These are phyloP conservation scores for Pachliopta kotzebuea DNA, from an alignment of 2,888 invertebrate species.

Conservation along the genomic window DNA sequence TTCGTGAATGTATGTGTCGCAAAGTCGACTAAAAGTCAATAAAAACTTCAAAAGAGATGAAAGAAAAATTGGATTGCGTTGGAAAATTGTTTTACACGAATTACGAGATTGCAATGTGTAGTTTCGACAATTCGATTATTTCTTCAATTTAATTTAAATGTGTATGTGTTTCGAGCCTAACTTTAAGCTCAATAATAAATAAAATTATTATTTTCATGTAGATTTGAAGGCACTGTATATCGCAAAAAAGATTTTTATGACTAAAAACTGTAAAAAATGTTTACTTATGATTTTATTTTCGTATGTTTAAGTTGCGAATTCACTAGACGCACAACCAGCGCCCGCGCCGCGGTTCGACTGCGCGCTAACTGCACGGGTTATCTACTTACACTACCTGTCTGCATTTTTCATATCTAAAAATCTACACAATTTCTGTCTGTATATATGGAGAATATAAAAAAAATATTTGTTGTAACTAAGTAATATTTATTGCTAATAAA, in stretches of 20 bases:
- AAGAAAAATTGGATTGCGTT: conserved; percentile 14
- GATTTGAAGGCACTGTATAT: not conserved
- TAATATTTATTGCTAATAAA: not conserved
- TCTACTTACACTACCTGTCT: conserved; percentile 21
- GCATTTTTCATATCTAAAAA: conserved; percentile 1
- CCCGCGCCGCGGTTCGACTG: conserved; percentile 26
- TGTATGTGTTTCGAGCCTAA: no score
- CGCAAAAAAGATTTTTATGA: not conserved
- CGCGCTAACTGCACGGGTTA: conserved; percentile 2
- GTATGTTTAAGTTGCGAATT: not conserved
- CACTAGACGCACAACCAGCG: conserved; percentile 22
- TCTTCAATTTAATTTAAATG: conserved; percentile 1
- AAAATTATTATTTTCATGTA: not conserved
- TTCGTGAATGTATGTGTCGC: conserved; percentile 13
- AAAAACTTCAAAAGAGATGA: conserved; percentile 23
- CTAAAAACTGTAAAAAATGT: no score
- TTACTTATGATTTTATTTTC: no score
- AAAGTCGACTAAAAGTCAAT: conserved; percentile 16
- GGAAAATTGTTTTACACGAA: conserved; percentile 22
- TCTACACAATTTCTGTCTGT: not conserved
- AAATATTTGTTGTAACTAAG: not conserved
- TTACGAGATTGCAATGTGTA: conserved; percentile 8
- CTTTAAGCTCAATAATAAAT: not conserved
- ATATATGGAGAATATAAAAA: not conserved
- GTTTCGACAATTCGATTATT: conserved; percentile 3